phyloP scores from a whole-genome alignment of 2,113 vertebrate genomes.

The Danio rerio region GRCz12tu NC_133188.1:30381001-30381500 shows the following conservation, averaged over 20 bases:
- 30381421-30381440: conserved; percentile 19
- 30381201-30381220: conserved; percentile 58
- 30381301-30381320: neutral
- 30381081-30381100: too few species aligned
- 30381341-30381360: conserved; percentile 2
- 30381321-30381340: neutral
- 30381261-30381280: conserved; percentile 51
- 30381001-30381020: too few species aligned
- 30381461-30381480: conserved; percentile 31
- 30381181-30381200: conserved; percentile 44
- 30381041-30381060: too few species aligned
- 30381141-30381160: too few species aligned
- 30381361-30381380: neutral
- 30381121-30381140: too few species aligned
- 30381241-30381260: conserved; percentile 56
- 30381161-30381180: neutral
- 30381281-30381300: conserved; percentile 14
- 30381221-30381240: conserved; percentile 52
- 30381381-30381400: neutral
- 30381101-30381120: too few species aligned
- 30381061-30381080: too few species aligned
- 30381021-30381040: too few species aligned
- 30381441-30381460: conserved; percentile 11
- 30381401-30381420: neutral
- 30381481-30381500: conserved; percentile 24